Conservation (phyloP, 2,888 invertebrate genomes). For the Ornithoptera priamus region DNA sequence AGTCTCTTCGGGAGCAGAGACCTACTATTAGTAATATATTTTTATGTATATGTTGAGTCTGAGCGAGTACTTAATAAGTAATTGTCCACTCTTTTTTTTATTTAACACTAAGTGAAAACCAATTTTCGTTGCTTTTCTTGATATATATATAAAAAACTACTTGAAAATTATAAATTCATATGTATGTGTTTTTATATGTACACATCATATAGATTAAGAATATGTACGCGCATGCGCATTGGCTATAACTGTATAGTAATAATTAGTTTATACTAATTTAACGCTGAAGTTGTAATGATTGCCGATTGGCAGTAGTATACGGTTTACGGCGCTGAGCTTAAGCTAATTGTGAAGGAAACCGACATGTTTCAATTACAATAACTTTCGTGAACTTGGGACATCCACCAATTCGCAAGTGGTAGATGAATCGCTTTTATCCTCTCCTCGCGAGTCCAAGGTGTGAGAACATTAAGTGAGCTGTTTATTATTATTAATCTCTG, state of each 20-base stretch:
- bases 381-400: no score
- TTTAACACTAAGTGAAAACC: neutral
- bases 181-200: neutral
- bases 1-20: no score
- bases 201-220: neutral
- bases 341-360: no score
- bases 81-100: neutral
- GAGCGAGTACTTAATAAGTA: conserved; percentile 19
- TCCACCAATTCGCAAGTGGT: no score
- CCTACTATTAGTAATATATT: neutral
- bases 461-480: no score
- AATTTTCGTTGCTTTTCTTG: neutral
- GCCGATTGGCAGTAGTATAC: no score
- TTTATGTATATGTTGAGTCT: conserved; percentile 4
- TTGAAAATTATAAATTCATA: neutral
- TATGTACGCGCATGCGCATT: neutral
- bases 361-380: no score
- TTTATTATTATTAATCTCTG: conserved; percentile 5
- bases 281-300: no score
- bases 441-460: no score
- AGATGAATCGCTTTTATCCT: no score
- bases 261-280: conserved; percentile 12
- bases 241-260: conserved; percentile 1
- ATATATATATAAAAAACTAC: neutral
- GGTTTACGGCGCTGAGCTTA: no score